phyloP scores from a whole-genome alignment of 2,113 vertebrate genomes.

The Cebidichthys violaceus region DNA sequence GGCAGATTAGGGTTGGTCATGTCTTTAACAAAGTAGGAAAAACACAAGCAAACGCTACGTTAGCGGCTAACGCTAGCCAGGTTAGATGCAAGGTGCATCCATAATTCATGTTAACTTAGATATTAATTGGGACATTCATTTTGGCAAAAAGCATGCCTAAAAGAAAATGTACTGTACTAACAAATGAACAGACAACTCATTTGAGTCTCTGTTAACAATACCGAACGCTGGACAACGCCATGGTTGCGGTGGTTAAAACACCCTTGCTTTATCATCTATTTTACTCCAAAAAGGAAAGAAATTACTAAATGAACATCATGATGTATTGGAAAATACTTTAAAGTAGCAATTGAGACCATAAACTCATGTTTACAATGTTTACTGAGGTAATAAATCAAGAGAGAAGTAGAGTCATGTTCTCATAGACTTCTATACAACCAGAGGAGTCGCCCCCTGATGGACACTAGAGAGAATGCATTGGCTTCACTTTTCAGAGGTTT shows the following conservation, averaged over 20 bases:
- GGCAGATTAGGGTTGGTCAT: no score
- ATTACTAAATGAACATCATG: no score
- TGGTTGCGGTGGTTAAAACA: background rate
- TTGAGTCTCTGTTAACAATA: no score
- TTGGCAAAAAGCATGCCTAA: background rate
- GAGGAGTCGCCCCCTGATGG: background rate
- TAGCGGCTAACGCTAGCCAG: background rate
- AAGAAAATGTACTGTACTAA: no score
- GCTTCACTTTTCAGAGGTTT: background rate
- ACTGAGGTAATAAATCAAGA: no score
- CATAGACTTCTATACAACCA: no score
- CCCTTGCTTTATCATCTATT: background rate
- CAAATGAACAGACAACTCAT: no score
- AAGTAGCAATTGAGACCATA: background rate
- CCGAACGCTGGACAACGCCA: no score
- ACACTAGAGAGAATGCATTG: background rate
- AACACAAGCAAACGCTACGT: background rate
- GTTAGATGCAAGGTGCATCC: background rate
- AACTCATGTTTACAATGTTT: background rate
- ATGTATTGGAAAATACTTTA: no score
- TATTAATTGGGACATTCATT: background rate
- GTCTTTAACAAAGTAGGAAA: background rate
- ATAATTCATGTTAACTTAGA: no score
- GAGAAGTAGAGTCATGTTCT: background rate
- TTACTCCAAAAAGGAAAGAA: background rate